Base-by-base conservation (phyloP, 2,113 vertebrate species). In the Castor canadensis region DNA sequence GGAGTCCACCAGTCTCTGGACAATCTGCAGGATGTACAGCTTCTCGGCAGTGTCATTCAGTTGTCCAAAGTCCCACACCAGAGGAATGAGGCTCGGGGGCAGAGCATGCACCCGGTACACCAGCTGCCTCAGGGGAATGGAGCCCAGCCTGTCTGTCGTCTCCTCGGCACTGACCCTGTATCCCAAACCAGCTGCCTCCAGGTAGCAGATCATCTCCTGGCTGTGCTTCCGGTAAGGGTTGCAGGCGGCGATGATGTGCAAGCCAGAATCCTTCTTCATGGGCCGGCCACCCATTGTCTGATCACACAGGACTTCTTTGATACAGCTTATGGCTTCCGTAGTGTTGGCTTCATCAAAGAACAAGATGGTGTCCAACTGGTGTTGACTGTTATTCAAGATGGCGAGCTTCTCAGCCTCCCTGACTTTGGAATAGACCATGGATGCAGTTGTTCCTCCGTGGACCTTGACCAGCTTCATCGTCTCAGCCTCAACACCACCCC, bases 261-360 rank as follows among this genome's bases (percentile, higher is more conserved):
- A 87, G 69, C 99, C 99, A 1, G 98, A 98, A 95, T 91, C 22
- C 0, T 88, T 3, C n/a, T 1, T 83, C 95, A 99, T 97, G 16
- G 94, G 92, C 92, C 98, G 8, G 47, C 99, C 99, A 11, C 98
- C 98, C 35, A 99, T 99, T 0, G 99, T 99, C 73, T 24, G 98
- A 92, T 99, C 99, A 82, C 99, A 99, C 77, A 99, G 98, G 17
- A 99, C 98, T 92, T 99, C 99, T 96, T 99, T 99, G 96, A 99
- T 99, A 92, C 99, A 99, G 98, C 99, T 99, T 30, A 99, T 96
- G 5, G 99, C 99, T 87, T 99, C 99, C 0, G 99, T 99, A 0
- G 99, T 99, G 97, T 99, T 99, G 95, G 99, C 99, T 92, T 99
- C 99, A 3, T 99, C 99, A 0, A 99, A 99, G 94, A 99, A 99